A percentile compares a stretch with the other conserved stretches of the same genome.
Conservation (phyloP, 2,113 vertebrate genomes). For the Oceanites oceanicus region DNA sequence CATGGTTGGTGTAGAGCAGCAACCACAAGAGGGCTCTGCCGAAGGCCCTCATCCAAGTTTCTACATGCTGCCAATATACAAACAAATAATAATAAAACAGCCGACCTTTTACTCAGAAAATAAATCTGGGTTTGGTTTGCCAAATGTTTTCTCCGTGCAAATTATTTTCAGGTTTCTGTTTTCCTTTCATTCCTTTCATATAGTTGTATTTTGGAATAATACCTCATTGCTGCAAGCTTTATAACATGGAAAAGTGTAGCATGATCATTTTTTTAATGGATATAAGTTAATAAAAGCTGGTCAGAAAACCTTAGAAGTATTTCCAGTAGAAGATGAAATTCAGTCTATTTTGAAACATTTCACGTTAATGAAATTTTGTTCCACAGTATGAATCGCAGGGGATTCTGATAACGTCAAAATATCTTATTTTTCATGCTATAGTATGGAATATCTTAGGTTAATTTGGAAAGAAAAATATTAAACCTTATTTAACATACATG, state of each 20-base stretch:
- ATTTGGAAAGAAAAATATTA: not conserved
- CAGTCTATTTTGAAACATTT: not conserved
- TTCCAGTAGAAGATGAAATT: not conserved
- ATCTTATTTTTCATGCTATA: not conserved
- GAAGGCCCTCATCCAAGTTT: not conserved
- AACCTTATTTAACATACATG: not conserved
- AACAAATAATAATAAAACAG: not conserved
- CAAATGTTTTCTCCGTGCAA: not conserved
- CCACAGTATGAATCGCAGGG: not conserved
- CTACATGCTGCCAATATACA: not conserved
- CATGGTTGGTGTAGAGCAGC: not conserved
- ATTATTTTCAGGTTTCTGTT: not conserved
- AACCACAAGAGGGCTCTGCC: not conserved
- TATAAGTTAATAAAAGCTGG: not conserved
- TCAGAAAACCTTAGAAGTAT: slow-evolving; percentile 8
- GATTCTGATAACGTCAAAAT: not conserved
- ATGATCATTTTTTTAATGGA: not conserved
- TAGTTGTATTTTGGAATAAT: not conserved
- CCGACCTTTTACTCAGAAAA: not conserved
- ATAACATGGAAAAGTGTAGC: not conserved
- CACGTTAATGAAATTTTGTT: not conserved
- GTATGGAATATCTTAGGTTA: not conserved
- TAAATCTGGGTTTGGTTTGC: not conserved
- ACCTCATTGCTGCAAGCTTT: not conserved
- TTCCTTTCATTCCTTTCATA: not conserved